These are phyloP conservation scores for Axis porcinus DNA, from an alignment of 2,113 vertebrate species.

Conservation along the genomic window DNA sequence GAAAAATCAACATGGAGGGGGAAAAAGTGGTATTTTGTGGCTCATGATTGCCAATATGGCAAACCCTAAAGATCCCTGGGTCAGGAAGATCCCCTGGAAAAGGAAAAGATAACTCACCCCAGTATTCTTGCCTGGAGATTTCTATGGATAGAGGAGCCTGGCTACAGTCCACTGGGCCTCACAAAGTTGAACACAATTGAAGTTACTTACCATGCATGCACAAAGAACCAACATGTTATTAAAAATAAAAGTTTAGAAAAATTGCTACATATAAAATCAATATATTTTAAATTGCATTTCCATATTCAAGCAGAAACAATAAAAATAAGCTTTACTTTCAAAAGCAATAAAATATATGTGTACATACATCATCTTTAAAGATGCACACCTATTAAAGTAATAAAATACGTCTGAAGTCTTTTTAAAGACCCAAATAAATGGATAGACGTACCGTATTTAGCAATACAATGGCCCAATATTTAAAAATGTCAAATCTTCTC, in stretches of 20 bases:
- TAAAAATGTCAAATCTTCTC: not conserved
- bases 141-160: not conserved
- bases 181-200: not conserved
- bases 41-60: not conserved
- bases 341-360: not conserved
- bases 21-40: not conserved
- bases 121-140: not conserved
- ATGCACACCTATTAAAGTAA: not conserved
- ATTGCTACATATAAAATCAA: not conserved
- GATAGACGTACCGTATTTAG: not conserved
- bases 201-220: not conserved
- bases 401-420: not conserved
- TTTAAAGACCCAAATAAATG: not conserved
- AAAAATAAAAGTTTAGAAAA: not conserved
- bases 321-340: not conserved
- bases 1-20: not conserved
- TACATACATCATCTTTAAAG: not conserved
- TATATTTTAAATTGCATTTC: not conserved
- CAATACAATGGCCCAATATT: not conserved
- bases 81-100: not conserved
- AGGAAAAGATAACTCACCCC: not conserved
- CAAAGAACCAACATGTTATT: not conserved
- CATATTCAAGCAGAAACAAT: not conserved
- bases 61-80: not conserved
- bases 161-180: not conserved